These are phyloP conservation scores for Blennius ocellaris DNA, from an alignment of 2,113 vertebrate species.

Conservation along the genomic window DNA sequence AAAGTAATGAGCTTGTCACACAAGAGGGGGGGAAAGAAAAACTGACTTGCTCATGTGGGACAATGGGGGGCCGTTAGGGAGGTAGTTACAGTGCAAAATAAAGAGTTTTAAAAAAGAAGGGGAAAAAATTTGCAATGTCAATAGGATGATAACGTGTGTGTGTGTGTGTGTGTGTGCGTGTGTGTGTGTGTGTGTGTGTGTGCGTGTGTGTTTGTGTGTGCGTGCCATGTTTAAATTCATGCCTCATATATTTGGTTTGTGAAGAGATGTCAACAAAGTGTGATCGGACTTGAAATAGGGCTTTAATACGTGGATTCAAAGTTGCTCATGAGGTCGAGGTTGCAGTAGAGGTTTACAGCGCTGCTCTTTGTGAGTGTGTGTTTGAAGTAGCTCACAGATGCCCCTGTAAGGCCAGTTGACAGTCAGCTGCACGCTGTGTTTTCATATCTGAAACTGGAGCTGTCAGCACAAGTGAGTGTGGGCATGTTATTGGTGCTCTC, in stretches of 20 bases:
- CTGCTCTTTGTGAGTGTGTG: not conserved
- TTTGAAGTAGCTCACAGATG: not conserved
- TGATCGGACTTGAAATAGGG: conserved; percentile 24
- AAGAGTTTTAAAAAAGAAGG: conserved; percentile 21
- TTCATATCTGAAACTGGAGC: conserved; percentile 12
- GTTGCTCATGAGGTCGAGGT: conserved; percentile 59
- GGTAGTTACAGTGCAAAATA: conserved; percentile 31
- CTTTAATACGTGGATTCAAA: conserved; percentile 33
- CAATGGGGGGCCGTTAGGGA: conserved; percentile 15
- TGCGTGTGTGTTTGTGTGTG: conserved; percentile 2
- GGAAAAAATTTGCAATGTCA: conserved; percentile 22
- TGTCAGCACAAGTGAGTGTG: conserved; percentile 9
- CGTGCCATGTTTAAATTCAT: not conserved
- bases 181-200: not conserved
- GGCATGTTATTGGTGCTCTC: conserved; percentile 5
- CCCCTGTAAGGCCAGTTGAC: conserved; percentile 9
- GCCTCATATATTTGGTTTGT: conserved; percentile 5
- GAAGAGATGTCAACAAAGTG: conserved; percentile 43
- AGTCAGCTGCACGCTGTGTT: conserved; percentile 4
- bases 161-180: conserved; percentile 5
- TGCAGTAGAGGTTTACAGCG: conserved; percentile 73
- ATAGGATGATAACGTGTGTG: conserved; percentile 5
- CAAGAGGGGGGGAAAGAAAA: conserved; percentile 46
- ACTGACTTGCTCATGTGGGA: conserved; percentile 23
- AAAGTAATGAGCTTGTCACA: conserved; percentile 52